Evolutionary conservation across 2,797 vertebrate genomes (phyloP), one percentile per base, ranked within the genome.

Genomic region (Triplophysa yarkandensis): DNA sequence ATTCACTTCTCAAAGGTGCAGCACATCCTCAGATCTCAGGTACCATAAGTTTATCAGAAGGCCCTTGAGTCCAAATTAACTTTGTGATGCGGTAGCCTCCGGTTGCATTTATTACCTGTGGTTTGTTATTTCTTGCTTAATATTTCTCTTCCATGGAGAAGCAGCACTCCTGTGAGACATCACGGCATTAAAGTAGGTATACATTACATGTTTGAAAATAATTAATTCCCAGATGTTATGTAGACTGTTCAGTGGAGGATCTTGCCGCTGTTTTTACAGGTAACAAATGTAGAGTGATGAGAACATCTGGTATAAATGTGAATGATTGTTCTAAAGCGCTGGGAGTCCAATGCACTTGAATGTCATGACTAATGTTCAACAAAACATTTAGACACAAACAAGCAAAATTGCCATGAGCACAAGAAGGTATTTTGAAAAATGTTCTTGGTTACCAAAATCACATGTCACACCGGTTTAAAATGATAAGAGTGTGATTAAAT

Each of bases 181-280:
- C 44, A 72, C 10, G 41, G 39, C 21, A 83, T 80, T 75, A 80
- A 86, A 85, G 81, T 81, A 82, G 64, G 69, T 74, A 70, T 77
- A 82, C 44, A 60, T 34, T 77, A 83, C 44, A 57, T 36, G 74
- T 87, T 54, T 73, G 66, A 82, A 85, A 83, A 83, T 83, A 83
- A 86, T 85, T 64, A 78, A 84, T 85, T 83, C 81, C 80, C 77
- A 11, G 4, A 23, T 73, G 73, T 41, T 61, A 69, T 52, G 58
- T 39, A 55, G 23, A 27, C 23, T 55, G 21, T 44, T 73, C n/a
- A 64, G 43, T 71, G 17, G 58, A 66, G 50, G 28, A n/a, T 34
- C 19, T 46, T 57, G 13, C 2, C 9, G 27, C 50, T 65, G 19
- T 65, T 43, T 55, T 64, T 44, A 32, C 25, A 54, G 52, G 23